These are phyloP conservation scores for Neosalanx taihuensis DNA, from an alignment of 2,797 vertebrate species.

Conservation along the genomic window DNA sequence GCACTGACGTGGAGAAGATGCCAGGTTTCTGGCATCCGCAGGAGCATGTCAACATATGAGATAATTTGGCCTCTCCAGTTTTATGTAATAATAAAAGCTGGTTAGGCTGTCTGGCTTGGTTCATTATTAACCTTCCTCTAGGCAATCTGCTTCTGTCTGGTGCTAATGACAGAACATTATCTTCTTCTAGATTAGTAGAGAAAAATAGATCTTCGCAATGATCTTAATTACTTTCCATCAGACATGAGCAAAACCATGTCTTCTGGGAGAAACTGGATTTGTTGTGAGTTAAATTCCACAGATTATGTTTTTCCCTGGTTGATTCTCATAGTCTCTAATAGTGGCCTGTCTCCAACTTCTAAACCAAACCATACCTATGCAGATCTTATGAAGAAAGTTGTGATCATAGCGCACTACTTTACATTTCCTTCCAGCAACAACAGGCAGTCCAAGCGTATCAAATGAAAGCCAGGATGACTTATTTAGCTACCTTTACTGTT, in stretches of 20 bases:
- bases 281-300: no score
- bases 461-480: conserved; percentile 43
- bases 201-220: neutral
- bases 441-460: conserved; percentile 16
- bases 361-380: conserved; percentile 24
- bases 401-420: conserved; percentile 17
- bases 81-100: conserved; percentile 40
- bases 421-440: conserved; percentile 23
- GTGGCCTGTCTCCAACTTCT: conserved; percentile 8
- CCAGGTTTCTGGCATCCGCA: conserved; percentile 34
- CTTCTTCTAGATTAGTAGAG: neutral
- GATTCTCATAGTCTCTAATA: neutral
- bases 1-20: conserved; percentile 22
- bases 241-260: neutral
- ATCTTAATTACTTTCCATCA: neutral
- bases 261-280: neutral
- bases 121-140: conserved; percentile 22
- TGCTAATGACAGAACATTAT: conserved; percentile 2
- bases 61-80: conserved; percentile 14
- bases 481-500: conserved; percentile 38
- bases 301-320: neutral
- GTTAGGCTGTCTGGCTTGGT: conserved; percentile 24
- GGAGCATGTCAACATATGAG: conserved; percentile 8
- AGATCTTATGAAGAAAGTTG: conserved; percentile 22
- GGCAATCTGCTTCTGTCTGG: conserved; percentile 13